Conservation (phyloP, 1,140 invertebrate genomes). For the Panagrolaimus sp. region DNA sequence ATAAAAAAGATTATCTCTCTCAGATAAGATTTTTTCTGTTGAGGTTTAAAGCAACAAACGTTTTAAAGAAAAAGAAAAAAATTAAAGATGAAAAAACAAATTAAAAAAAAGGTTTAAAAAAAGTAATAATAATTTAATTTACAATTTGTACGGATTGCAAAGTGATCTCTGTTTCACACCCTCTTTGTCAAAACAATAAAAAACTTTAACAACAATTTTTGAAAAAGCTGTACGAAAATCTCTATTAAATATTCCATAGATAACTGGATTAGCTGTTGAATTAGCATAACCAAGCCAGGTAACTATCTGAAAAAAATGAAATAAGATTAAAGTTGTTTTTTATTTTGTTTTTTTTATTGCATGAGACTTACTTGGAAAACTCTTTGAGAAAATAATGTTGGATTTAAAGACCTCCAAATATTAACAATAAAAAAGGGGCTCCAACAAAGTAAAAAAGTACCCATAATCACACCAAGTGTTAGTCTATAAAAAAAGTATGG, state of each 20-base stretch:
- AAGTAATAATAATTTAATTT: no score
- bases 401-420: constrained; percentile 65
- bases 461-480: constrained; percentile 91
- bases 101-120: no score
- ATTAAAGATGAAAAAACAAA: no score
- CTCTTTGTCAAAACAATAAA: constrained; percentile 38
- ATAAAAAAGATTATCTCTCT: no score
- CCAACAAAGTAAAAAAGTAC: constrained; percentile 89
- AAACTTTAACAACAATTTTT: constrained; percentile 68
- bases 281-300: constrained; percentile 96
- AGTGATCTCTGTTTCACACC: constrained; percentile 6
- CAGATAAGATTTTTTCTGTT: no score
- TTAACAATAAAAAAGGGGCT: constrained; percentile 95
- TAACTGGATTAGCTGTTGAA: constrained; percentile 80
- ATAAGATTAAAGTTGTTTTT: no score
- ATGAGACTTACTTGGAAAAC: constrained; percentile 40
- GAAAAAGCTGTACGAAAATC: constrained; percentile 96
- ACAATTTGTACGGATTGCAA: constrained; percentile 12
- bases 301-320: constrained; percentile 41
- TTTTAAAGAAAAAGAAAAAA: no score
- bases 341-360: no score
- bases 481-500: constrained; percentile 50
- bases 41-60: no score
- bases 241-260: constrained; percentile 74
- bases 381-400: constrained; percentile 34